These are phyloP conservation scores for Psilopsiagon aurifrons DNA, from an alignment of 2,113 vertebrate genomes.

Conservation along the genomic window DNA sequence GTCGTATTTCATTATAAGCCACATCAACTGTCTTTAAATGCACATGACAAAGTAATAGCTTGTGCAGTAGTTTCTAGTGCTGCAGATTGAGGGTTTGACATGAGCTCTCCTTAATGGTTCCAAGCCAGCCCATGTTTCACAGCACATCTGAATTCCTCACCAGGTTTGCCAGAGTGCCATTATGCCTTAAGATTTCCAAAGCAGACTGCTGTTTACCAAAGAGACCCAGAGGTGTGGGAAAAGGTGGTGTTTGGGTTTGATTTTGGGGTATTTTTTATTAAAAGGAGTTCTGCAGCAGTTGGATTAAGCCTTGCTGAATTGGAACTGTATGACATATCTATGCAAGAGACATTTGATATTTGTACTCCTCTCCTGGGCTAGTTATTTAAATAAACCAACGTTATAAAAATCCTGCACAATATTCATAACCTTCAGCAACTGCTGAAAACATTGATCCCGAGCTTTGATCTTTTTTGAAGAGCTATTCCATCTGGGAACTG, in stretches of 20 bases:
- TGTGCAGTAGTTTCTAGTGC: neutral
- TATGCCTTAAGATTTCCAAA: neutral
- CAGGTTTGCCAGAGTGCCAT: neutral
- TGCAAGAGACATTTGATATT: neutral
- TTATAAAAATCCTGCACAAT: neutral
- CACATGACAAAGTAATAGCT: neutral
- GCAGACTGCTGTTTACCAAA: neutral
- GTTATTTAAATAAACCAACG: constrained; percentile 24
- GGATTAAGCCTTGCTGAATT: neutral
- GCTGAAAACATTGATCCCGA: constrained; percentile 15
- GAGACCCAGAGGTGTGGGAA: neutral
- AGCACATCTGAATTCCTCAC: neutral
- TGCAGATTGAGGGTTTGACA: neutral
- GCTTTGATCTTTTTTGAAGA: constrained; percentile 10
- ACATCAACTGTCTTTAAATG: neutral
- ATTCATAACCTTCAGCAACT: neutral
- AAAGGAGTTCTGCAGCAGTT: neutral
- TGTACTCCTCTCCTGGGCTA: neutral
- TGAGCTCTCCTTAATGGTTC: neutral
- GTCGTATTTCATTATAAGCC: neutral
- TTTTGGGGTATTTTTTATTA: neutral
- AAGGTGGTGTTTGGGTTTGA: neutral
- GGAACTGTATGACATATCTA: neutral
- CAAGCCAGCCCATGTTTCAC: neutral
- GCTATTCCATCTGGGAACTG: neutral